Base-by-base conservation (phyloP, 2,113 vertebrate genomes). In the Tylochromis polylepis region DNA sequence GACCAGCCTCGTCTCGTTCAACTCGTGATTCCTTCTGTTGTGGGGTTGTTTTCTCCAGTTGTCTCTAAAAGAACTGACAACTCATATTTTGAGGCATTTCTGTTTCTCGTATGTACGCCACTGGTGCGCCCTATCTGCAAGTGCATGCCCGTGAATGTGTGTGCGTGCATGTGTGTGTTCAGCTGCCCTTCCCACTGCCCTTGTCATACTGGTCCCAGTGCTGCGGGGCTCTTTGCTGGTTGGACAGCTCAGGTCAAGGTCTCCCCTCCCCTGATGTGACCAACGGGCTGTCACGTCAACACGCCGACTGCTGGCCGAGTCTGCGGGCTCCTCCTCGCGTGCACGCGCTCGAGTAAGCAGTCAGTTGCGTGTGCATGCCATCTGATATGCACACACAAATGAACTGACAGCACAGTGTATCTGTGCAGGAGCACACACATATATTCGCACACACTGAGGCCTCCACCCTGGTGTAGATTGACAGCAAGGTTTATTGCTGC, bases 161-260 rank as follows among this genome's bases (percentile, higher is more conserved):
- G 56, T 65, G 49, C 70, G 60, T 65, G 58, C 59, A 55, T 82
- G 78, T 70, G 72, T 89, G 78, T 36, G n/a, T 65, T 84, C 20
- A 27, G 87, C 85, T 92, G 94, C 90, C 94, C 95, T 95, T 94
- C 92, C 82, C 90, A 88, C 89, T 94, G 91, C 94, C 95, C 94
- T 95, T 95, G 95, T 95, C 95, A 95, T 93, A 89, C 93, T 91
- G 93, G 93, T 94, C 93, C 91, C 92, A 92, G 86, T 91, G 95
- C 94, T 96, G 92, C 92, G 51, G 92, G 94, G 93, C 90, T 92
- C 41, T 84, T 88, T 93, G 92, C 91, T 93, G 89, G 87, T 90
- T 91, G 91, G 94, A 95, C 93, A 94, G 93, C 92, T 95, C 89
- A 59, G 96, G 95, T 95, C 95, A 95, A 95, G 94, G 94, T 94